phyloP scores from a whole-genome alignment of 2,888 invertebrate species.

The Caenorhabditis sp. region DNA sequence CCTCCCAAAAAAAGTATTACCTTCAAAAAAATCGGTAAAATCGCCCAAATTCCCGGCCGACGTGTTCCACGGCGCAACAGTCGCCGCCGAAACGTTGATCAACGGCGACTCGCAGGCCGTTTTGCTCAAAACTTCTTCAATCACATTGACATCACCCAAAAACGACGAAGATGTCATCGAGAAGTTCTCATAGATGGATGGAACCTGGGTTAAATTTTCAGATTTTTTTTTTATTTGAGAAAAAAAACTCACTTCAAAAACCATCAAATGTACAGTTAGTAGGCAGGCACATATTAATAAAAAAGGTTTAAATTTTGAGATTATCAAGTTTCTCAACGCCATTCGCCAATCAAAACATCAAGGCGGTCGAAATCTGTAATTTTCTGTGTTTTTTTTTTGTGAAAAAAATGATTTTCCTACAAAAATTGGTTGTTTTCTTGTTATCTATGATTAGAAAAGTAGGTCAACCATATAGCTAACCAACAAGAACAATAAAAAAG shows the following conservation, averaged over 20 bases:
- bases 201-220: constrained; percentile 13
- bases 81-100: not conserved
- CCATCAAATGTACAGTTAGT: constrained; percentile 24
- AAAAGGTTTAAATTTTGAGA: constrained; percentile 14
- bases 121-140: constrained; percentile 30
- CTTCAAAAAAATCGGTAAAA: constrained; percentile 14
- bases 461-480: constrained; percentile 1
- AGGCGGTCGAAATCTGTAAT: not conserved
- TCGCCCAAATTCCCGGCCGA: not conserved
- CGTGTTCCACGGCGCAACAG: not conserved
- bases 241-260: constrained; percentile 21
- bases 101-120: constrained; percentile 10
- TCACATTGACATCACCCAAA: constrained; percentile 30
- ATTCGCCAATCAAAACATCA: not conserved
- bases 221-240: not conserved
- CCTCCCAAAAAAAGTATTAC: no score
- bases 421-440: not conserved
- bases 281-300: constrained; percentile 15
- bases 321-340: not conserved
- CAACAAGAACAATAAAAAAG: not conserved
- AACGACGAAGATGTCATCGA: constrained; percentile 18
- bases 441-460: constrained; percentile 9
- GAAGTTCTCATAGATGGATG: constrained; percentile 29
- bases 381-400: constrained; percentile 4
- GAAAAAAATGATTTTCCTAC: not conserved